Evolutionary conservation across 2,113 vertebrate species (phyloP).

Genomic region (Pluvialis apricaria): DNA sequence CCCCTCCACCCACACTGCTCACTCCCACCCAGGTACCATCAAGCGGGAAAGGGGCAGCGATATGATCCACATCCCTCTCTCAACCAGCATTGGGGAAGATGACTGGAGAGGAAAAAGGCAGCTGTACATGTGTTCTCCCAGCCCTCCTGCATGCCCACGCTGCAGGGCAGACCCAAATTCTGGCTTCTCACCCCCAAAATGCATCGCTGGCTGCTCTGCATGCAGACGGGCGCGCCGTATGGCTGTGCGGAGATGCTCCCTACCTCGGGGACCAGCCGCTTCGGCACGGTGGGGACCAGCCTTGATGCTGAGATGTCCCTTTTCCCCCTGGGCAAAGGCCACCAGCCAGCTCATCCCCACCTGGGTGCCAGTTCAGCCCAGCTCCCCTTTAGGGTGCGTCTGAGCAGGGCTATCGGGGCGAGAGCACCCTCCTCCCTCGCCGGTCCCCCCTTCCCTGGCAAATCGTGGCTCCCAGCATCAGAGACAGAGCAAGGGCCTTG

Average conservation of each 20-base stretch:
- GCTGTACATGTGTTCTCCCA: not conserved
- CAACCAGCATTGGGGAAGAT: not conserved
- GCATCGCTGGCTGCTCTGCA: rapidly evolving
- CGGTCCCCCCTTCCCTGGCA: not conserved
- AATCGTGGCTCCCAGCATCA: not conserved
- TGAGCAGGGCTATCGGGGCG: rapidly evolving
- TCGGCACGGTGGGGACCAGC: not conserved
- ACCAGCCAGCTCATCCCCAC: not conserved
- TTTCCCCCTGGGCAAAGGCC: not conserved
- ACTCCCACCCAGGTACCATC: not conserved
- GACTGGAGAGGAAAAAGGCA: not conserved
- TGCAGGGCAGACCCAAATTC: not conserved
- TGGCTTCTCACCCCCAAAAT: not conserved
- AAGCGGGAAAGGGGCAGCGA: rapidly evolving
- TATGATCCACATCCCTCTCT: not conserved
- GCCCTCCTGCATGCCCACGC: not conserved
- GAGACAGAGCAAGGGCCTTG: not conserved
- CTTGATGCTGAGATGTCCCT: not conserved
- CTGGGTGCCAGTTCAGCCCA: not conserved
- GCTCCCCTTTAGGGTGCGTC: not conserved
- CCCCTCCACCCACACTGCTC: not conserved
- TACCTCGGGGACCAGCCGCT: not conserved
- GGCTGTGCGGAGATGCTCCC: not conserved
- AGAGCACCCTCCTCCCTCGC: not conserved
- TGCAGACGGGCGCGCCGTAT: rapidly evolving